Percentiles rank a stretch among this genome's conserved stretches.
Conservation (phyloP, 37 sponge, comb jelly and placozoan genomes). For the Spongilla lacustris region DNA sequence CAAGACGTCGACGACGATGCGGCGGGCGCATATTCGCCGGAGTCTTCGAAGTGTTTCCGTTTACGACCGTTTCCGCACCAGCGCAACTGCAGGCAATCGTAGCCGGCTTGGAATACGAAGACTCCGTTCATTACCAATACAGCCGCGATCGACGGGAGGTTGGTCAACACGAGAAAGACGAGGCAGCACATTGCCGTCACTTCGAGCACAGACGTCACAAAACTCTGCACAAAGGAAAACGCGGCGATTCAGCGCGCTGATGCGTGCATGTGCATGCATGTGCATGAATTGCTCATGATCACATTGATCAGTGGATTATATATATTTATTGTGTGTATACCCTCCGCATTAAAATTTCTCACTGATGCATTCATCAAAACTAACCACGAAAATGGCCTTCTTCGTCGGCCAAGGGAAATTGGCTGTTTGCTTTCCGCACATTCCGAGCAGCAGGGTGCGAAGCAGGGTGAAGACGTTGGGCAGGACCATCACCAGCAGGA, state of each 20-base stretch:
- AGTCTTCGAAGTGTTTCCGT: no score
- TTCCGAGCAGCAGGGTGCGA: slow-evolving; percentile 66
- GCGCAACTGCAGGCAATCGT: neutral
- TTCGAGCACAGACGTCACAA: slow-evolving; percentile 33
- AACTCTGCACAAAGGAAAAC: slow-evolving; percentile 33
- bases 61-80: no score
- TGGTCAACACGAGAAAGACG: slow-evolving; percentile 41
- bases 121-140: slow-evolving; percentile 56
- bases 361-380: no score
- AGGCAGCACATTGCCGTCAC: slow-evolving; percentile 45
- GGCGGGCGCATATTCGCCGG: no score
- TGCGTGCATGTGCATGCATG: no score
- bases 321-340: no score
- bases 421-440: slow-evolving; percentile 63
- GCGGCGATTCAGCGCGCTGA: no score
- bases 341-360: no score
- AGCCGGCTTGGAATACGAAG: slow-evolving; percentile 32
- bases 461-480: slow-evolving; percentile 64
- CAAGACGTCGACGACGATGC: no score
- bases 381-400: slow-evolving; percentile 50
- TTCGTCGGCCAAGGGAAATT: slow-evolving; percentile 78
- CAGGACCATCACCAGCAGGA: slow-evolving; percentile 66
- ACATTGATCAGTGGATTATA: no score
- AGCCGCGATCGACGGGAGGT: slow-evolving; percentile 42
- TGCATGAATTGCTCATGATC: no score